Conservation (phyloP, 2,797 vertebrate genomes). For the Linurgus olivaceus region DNA sequence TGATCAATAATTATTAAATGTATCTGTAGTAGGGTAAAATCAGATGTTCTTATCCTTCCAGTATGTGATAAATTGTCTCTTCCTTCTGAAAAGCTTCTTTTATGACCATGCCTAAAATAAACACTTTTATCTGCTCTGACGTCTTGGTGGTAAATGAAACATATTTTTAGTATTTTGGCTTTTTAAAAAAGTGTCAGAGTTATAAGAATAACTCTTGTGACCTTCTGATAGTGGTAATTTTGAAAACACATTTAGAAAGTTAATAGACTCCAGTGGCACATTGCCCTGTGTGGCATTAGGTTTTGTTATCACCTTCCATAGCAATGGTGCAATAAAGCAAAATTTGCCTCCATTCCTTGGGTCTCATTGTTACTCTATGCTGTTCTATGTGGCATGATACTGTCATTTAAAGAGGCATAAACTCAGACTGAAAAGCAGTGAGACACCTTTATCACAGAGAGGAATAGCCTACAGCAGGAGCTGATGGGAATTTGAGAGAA, state of each 20-base stretch:
- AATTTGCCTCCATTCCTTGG: neutral
- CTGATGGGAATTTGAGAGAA: neutral
- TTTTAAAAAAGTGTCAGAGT: neutral
- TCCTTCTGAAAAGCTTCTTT: neutral
- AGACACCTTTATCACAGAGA: neutral
- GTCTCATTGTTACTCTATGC: neutral
- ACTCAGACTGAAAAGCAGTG: neutral
- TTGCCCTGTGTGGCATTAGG: neutral
- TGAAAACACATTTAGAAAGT: neutral
- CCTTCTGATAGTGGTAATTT: neutral
- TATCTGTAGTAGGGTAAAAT: neutral
- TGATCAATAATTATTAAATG: neutral
- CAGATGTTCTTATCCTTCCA: neutral
- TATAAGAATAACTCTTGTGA: neutral
- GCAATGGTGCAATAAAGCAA: neutral
- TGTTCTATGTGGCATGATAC: neutral
- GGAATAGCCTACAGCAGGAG: neutral
- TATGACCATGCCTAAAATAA: slow-evolving; percentile 3
- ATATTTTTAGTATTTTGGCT: neutral
- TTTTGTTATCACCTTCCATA: neutral
- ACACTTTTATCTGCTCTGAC: neutral
- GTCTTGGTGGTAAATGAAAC: neutral
- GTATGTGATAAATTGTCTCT: neutral
- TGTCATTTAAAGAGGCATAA: neutral
- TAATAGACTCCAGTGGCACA: neutral